Base-by-base conservation (phyloP, 2,113 vertebrate species). In the Anguilla rostrata region DNA sequence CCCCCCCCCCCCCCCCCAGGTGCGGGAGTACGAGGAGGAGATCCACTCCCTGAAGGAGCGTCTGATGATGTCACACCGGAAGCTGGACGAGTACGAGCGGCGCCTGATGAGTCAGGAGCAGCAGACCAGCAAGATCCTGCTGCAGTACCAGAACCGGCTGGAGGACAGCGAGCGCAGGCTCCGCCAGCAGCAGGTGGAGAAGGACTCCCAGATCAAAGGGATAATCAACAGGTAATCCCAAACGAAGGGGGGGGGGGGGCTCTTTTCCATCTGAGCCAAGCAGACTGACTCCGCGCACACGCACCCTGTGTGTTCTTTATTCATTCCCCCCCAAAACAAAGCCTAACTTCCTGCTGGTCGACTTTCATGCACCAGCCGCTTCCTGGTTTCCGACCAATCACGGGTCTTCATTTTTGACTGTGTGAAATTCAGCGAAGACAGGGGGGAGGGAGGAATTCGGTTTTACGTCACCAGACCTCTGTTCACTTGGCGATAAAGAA, bases 131-230 rank as follows among this genome's bases (percentile, higher is more conserved):
- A 98, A 98, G 91, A 99, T 99, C 92, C 95, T 98, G 86, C 95
- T 96, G 93, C 97, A 98, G 94, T 99, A 99, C 89, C 98, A 99
- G 95, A 95, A 92, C 87, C 96, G 98, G 0, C 96, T 99, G 92
- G 98, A 99, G n/a, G 97, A 98, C 94, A 99, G 98, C 0, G 98
- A 99, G 94, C 95, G 97, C 22, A 94, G 97, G 26, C 96, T 99
- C 22, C 93, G 97, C 85, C 97, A 97, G 94, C 98, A 99, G 92
- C 98, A 99, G 92, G 39, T 96, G 63, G 98, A 99, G 92, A 99
- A 99, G 92, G 98, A 99, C 91, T 96, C 94, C 0, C 98, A 99
- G 95, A 98, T 99, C 94, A 98, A 98, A 95, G 98, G 97, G 95
- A 99, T 99, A 96, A 98, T 99, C 89, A 97, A 93, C 97, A 99